Percentiles rank a stretch among this genome's conserved stretches.
phyloP scores from a whole-genome alignment of 1,140 invertebrate species.

The Ooceraea biroi region DNA sequence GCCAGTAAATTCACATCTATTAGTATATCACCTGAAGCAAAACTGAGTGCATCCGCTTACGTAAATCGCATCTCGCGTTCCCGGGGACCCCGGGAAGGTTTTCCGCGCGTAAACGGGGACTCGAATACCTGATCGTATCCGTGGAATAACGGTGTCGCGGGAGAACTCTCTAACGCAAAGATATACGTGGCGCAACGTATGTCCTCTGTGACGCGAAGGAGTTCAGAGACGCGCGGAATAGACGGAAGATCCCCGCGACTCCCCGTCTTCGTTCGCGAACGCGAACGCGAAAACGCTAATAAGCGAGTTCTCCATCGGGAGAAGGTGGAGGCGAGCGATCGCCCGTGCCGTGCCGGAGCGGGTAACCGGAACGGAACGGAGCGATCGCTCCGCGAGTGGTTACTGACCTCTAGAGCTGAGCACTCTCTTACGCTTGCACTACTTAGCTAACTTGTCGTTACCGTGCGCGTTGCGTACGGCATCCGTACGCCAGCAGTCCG shows the following conservation, averaged over 20 bases:
- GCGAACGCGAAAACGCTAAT: slow-evolving; percentile 50
- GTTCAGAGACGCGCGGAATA: slow-evolving; percentile 1
- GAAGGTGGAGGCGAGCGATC: slow-evolving; percentile 67
- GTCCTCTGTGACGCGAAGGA: too few relatives aligned
- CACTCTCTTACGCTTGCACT: slow-evolving; percentile 87
- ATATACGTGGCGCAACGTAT: background rate
- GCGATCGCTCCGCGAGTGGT: slow-evolving; percentile 78
- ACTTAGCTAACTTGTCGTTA: slow-evolving; percentile 84
- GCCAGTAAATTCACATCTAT: too few relatives aligned
- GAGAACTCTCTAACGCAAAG: slow-evolving; percentile 42
- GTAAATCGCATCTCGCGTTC: background rate
- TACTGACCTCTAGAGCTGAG: slow-evolving; percentile 84
- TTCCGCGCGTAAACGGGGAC: slow-evolving; percentile 28
- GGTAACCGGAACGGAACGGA: slow-evolving; percentile 85
- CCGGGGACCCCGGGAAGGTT: background rate
- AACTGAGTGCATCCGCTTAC: background rate
- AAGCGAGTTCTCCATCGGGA: slow-evolving; percentile 15
- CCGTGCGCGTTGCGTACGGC: slow-evolving; percentile 57
- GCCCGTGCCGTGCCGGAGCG: slow-evolving; percentile 68
- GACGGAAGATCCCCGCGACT: slow-evolving; percentile 5
- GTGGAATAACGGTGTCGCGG: slow-evolving; percentile 37
- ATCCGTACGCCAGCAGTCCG: background rate
- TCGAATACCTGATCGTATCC: slow-evolving; percentile 41
- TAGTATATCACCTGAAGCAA: background rate
- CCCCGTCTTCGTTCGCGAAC: background rate